Conservation (phyloP, 2,113 vertebrate species). For the Myotis yumanensis region DNA sequence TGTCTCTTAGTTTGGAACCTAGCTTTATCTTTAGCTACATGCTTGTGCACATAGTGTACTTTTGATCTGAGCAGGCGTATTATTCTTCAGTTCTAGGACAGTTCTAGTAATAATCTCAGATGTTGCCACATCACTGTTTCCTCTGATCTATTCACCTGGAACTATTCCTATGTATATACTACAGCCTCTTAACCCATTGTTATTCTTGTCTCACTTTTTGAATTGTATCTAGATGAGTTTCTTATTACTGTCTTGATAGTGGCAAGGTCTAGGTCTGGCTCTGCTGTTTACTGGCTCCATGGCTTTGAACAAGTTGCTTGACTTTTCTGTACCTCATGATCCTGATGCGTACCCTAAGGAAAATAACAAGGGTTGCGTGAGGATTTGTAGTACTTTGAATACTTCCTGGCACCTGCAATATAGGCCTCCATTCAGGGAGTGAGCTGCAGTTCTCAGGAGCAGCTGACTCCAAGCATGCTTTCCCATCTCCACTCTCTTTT, state of each 20-base stretch:
- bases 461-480: neutral
- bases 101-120: conserved; percentile 8
- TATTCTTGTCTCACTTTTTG: neutral
- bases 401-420: neutral
- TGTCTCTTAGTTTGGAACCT: neutral
- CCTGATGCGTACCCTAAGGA: neutral
- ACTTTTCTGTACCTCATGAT: neutral
- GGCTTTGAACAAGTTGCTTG: neutral
- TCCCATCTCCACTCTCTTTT: neutral
- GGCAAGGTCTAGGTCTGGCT: neutral
- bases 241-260: neutral
- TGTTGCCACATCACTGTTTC: neutral
- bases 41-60: neutral
- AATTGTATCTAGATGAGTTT: conserved; percentile 9
- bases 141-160: neutral
- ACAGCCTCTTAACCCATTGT: neutral
- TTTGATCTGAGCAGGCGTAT: neutral
- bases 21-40: neutral
- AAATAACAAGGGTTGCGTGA: neutral
- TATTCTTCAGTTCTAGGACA: neutral
- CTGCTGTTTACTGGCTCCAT: neutral
- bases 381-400: neutral
- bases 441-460: neutral
- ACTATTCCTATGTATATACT: neutral
- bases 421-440: neutral